Percentiles rank a stretch among this genome's conserved stretches.
Conservation (phyloP, 2,797 vertebrate species). For the Scolopax rusticola region DNA sequence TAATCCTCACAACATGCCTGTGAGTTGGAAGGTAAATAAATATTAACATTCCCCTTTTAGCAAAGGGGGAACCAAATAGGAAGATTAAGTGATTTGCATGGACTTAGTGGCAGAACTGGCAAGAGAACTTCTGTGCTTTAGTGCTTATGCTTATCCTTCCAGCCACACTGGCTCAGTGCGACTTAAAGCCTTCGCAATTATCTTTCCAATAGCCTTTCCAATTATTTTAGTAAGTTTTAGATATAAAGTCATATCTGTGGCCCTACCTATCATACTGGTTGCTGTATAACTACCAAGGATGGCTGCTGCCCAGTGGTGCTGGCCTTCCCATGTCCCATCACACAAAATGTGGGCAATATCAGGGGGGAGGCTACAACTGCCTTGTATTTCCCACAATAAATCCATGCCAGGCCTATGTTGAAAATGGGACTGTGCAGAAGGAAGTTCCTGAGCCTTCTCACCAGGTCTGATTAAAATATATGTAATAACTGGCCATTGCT, state of each 20-base stretch:
- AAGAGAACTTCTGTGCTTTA: not conserved
- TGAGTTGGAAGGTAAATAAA: slow-evolving; percentile 49
- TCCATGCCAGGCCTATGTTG: not conserved
- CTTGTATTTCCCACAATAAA: not conserved
- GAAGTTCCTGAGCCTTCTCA: not conserved
- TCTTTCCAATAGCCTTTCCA: not conserved
- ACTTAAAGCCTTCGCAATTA: not conserved
- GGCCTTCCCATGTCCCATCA: not conserved
- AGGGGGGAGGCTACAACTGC: not conserved
- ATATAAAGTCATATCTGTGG: not conserved
- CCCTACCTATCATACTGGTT: rapidly evolving
- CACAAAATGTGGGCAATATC: not conserved
- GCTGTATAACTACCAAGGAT: not conserved
- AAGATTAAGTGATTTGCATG: slow-evolving; percentile 54
- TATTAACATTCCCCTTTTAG: slow-evolving; percentile 51
- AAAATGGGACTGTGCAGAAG: not conserved
- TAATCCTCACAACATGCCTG: slow-evolving; percentile 54
- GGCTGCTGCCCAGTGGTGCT: not conserved
- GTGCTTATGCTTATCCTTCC: slow-evolving; percentile 1
- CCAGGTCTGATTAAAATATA: not conserved
- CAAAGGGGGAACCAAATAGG: slow-evolving; percentile 6
- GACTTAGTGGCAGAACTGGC: slow-evolving; percentile 33
- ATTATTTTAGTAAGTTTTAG: not conserved
- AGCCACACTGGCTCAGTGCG: not conserved
- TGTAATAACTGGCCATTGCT: not conserved